Evolutionary conservation across 35 echinoderm and acorn worm species (phyloP).

Genomic region (Ophioderma brevispina): DNA sequence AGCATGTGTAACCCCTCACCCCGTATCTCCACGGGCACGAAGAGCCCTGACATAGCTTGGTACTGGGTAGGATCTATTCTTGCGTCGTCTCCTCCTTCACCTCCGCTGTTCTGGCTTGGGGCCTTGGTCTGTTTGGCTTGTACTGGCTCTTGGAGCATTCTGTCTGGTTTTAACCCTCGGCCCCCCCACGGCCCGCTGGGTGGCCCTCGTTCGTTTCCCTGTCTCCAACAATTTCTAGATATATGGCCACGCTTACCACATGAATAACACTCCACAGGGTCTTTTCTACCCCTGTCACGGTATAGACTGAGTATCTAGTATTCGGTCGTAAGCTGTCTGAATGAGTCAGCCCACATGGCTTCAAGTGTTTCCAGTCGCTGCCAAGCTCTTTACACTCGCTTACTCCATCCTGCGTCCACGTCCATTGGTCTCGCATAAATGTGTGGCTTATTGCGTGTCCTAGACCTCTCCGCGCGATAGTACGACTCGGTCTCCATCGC

Average conservation of each 20-base stretch:
- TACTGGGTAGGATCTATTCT: neutral
- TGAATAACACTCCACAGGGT: neutral
- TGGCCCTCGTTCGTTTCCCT: neutral
- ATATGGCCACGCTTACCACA: neutral
- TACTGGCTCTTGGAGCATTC: neutral
- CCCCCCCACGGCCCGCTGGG: slow-evolving; percentile 21
- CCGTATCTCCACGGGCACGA: neutral
- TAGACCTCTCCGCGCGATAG: neutral
- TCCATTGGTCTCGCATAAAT: neutral
- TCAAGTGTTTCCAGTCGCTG: neutral
- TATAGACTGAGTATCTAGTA: no score
- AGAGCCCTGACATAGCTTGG: neutral
- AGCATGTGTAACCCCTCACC: neutral
- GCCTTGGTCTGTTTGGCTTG: no score
- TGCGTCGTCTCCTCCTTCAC: neutral
- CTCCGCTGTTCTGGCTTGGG: neutral
- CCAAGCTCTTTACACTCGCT: neutral
- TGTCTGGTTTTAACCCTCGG: neutral
- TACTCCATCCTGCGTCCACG: neutral
- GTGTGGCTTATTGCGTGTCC: neutral
- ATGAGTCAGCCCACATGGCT: neutral
- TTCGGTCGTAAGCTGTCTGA: neutral
- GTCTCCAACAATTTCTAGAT: neutral
- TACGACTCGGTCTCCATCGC: slow-evolving; percentile 19
- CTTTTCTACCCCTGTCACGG: neutral